Evolutionary conservation across 37 sponge, comb jelly and placozoan species (phyloP).

Genomic region (Amphimedon queenslandica): DNA sequence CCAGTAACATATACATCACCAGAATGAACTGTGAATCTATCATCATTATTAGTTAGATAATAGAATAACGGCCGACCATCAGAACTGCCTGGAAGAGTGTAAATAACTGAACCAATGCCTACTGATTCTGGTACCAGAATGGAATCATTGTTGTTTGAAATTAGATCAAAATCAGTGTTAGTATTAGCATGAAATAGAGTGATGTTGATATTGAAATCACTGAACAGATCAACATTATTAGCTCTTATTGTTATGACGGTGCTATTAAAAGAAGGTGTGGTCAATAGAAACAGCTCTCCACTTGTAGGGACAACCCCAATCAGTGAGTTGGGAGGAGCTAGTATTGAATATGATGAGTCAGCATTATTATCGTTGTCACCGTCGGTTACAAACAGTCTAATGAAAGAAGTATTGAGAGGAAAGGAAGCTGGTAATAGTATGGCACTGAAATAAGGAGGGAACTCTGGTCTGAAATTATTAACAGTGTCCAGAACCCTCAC

Average conservation of each 20-base stretch:
- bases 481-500: constrained; percentile 37
- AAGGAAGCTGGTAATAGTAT: constrained; percentile 21
- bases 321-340: constrained; percentile 7
- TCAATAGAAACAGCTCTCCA: constrained; percentile 10
- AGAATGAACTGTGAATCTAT: constrained; percentile 31
- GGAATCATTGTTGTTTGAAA: neutral
- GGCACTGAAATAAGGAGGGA: constrained; percentile 24
- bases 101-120: neutral
- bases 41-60: neutral
- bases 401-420: constrained; percentile 8
- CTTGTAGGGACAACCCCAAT: constrained; percentile 43
- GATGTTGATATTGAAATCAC: neutral
- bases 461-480: constrained; percentile 57
- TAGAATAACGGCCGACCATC: too few relatives aligned
- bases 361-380: constrained; percentile 31
- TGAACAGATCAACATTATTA: neutral
- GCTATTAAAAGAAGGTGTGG: neutral
- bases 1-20: constrained; percentile 44
- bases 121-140: neutral
- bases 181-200: too few relatives aligned
- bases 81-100: neutral
- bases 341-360: constrained; percentile 12
- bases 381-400: constrained; percentile 51
- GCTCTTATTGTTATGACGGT: neutral
- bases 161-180: neutral